Evolutionary conservation across 2,888 invertebrate species (phyloP).

Genomic region (Meta bourneti): DNA sequence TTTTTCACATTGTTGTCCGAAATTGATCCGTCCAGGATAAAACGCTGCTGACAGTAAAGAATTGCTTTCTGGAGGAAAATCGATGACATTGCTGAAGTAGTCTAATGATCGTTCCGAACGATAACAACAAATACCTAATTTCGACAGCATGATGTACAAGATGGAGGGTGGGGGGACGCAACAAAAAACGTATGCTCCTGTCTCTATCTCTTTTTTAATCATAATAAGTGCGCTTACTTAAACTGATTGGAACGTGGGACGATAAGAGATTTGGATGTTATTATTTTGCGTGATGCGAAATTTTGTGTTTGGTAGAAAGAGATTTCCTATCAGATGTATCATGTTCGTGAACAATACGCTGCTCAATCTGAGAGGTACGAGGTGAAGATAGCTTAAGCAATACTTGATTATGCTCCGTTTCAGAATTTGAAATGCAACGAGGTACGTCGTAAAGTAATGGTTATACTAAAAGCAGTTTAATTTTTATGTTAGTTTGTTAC

Average conservation of each 20-base stretch:
- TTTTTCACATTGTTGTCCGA: constrained; percentile 77
- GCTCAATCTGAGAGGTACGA: not conserved
- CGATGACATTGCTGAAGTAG: constrained; percentile 67
- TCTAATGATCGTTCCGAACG: constrained; percentile 73
- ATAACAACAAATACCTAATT: constrained; percentile 76
- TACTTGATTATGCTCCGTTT: not conserved
- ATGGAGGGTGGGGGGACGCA: not conserved
- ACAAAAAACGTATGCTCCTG: constrained; percentile 12
- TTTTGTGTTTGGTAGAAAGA: not conserved
- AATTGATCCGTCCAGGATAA: constrained; percentile 75
- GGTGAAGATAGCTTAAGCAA: not conserved
- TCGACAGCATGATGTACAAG: constrained; percentile 55
- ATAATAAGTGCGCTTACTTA: constrained; percentile 41
- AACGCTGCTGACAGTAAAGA: constrained; percentile 75
- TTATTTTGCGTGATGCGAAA: not conserved
- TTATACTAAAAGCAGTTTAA: too few relatives aligned
- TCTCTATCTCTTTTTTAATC: constrained; percentile 46
- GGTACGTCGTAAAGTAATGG: too few relatives aligned
- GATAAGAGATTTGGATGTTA: not conserved
- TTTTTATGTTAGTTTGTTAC: too few relatives aligned
- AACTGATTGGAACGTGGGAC: not conserved
- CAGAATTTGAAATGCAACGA: not conserved
- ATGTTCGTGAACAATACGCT: not conserved
- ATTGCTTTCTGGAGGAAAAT: constrained; percentile 69
- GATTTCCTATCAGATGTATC: not conserved